These are phyloP conservation scores for Oconnorella tubifera DNA, from an alignment of 2,888 invertebrate species.

Conservation along the genomic window DNA sequence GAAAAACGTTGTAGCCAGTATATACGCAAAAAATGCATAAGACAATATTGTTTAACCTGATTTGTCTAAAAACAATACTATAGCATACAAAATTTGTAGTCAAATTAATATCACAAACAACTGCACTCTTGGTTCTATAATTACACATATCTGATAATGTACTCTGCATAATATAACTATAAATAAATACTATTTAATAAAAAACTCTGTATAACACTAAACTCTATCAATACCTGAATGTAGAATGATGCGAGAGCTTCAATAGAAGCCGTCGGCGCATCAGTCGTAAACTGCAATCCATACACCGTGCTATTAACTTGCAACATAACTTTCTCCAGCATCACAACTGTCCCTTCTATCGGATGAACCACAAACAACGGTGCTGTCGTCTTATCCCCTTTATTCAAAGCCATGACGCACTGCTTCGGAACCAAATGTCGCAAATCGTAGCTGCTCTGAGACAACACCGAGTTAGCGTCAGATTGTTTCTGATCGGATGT, in stretches of 20 bases:
- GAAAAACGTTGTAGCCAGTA: no score
- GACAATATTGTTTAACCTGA: no score
- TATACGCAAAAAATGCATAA: no score
- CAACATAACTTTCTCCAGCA: constrained; percentile 69
- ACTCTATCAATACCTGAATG: constrained; percentile 53
- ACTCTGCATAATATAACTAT: no score
- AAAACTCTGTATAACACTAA: no score
- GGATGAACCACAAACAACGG: constrained; percentile 53
- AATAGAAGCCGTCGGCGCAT: constrained; percentile 72
- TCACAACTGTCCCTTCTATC: constrained; percentile 60
- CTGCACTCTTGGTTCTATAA: neutral
- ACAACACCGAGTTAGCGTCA: neutral
- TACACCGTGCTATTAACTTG: constrained; percentile 73
- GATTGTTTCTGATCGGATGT: neutral
- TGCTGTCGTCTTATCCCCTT: constrained; percentile 15
- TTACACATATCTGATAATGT: no score
- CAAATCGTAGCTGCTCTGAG: no score
- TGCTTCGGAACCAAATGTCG: constrained; percentile 76
- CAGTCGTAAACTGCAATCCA: constrained; percentile 82
- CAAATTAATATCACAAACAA: neutral
- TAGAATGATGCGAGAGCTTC: constrained; percentile 65
- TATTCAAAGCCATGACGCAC: constrained; percentile 63
- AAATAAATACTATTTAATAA: no score
- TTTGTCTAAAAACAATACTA: no score
- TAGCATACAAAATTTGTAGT: neutral